Conservation (phyloP, 2,113 vertebrate genomes). For the Caloenas nicobarica region DNA sequence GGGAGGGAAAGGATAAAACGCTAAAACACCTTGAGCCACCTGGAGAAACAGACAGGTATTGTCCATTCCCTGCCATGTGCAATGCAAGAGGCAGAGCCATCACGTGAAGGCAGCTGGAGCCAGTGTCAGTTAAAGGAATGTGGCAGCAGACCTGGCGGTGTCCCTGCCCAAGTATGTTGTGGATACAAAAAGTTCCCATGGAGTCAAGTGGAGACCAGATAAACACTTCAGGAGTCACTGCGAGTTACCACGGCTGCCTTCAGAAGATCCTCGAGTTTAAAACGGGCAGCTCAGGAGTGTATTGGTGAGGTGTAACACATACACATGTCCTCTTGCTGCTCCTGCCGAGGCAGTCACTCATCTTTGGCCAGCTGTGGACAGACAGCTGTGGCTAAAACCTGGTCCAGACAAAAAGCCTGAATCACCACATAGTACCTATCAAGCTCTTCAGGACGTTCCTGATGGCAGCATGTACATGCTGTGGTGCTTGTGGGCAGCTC, state of each 20-base stretch:
- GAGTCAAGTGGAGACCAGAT: neutral
- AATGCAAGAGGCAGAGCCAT: neutral
- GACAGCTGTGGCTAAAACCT: neutral
- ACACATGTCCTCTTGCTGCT: neutral
- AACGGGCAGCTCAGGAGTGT: neutral
- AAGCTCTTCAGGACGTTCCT: neutral
- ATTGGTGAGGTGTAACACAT: neutral
- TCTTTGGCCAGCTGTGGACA: neutral
- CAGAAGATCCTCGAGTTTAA: neutral
- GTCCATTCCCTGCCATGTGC: neutral
- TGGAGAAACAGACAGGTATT: neutral
- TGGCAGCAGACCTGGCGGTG: neutral
- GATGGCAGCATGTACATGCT: too few relatives aligned
- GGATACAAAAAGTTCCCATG: neutral
- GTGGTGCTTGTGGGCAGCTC: neutral
- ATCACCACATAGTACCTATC: neutral
- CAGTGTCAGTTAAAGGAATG: neutral
- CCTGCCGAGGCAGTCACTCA: neutral
- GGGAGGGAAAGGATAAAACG: neutral
- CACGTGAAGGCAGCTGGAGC: neutral
- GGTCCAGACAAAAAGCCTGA: neutral
- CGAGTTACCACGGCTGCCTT: neutral
- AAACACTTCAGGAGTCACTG: neutral
- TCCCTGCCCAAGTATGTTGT: fast-evolving
- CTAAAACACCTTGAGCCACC: neutral